These are phyloP conservation scores for Drosophila seguyi DNA, from an alignment of 1,140 invertebrate species.

Conservation along the genomic window DNA sequence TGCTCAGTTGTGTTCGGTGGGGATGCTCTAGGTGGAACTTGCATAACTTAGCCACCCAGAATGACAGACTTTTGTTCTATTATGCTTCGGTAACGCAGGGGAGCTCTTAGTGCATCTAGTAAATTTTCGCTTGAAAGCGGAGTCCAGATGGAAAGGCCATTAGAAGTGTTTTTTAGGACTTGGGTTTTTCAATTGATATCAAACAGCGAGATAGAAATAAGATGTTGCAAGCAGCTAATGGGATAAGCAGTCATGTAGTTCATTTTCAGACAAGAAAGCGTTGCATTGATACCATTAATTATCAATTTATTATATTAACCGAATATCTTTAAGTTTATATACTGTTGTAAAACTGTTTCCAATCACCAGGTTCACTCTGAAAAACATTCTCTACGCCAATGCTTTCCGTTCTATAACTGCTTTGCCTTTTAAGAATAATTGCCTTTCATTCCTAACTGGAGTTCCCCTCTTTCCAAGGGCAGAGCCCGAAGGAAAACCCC, in stretches of 20 bases:
- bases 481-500: not conserved
- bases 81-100: conserved; percentile 5
- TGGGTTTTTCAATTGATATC: not conserved
- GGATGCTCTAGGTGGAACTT: conserved; percentile 18
- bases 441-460: conserved; percentile 1
- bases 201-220: not conserved
- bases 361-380: not conserved
- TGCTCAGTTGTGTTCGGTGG: conserved; percentile 9
- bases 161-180: not conserved
- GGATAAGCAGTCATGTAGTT: not conserved
- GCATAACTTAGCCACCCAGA: conserved; percentile 27
- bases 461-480: not conserved
- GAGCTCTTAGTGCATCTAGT: conserved; percentile 18
- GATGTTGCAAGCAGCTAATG: not conserved
- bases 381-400: not conserved
- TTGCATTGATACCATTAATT: not conserved
- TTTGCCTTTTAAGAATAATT: not conserved
- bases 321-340: not conserved
- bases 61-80: conserved; percentile 26
- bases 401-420: conserved; percentile 2
- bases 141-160: conserved; percentile 6
- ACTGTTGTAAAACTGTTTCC: not conserved
- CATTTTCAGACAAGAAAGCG: not conserved
- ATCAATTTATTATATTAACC: not conserved
- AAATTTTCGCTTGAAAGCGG: not conserved